Base-by-base conservation (phyloP, 1,140 invertebrate genomes). In the silkworm (Bombyx mori) region DNA sequence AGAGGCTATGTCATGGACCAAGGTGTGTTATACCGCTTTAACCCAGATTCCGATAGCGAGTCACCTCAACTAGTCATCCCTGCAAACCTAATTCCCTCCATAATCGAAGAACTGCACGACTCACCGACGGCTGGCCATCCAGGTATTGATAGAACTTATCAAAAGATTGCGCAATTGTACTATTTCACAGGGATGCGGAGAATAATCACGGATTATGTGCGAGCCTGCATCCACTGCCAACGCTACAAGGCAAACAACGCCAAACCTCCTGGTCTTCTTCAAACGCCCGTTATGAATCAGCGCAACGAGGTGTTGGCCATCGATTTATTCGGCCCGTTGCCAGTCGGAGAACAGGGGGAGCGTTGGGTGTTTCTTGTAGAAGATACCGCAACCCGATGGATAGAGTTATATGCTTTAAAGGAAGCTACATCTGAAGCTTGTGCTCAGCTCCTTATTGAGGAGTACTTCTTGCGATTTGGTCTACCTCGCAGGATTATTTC, bases 261-360 rank as follows among this genome's bases (percentile, higher is more conserved):
- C 6, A 75, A 75, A 54, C 69, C 68, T 0, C 52, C 62, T 2
- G 67, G 70, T 4, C 51, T 69, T 42, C 43, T 67, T 10, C 61
- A 62, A 26, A 66, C 58, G 5, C 58, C 59, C 7, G 50, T 64
- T 0, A 1, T 61, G 8, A 51, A 55, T 1, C 68, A 71, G 42
- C 43, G 69, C 8, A 61, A 60, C 7, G 72, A 78, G 52, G 66
- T 71, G 1, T 7, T 75, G 6, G 65, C 75, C 6, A 51, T 69
- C 1, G 69, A 71, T 44, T 42, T 68, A 0, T 71, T 71, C 48
- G 63, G 69, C 1, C 69, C 69, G 2, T 46, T 71, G 1, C 61
- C 63, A 3, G 54, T 64, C 49, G 58, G 47, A 8, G 44, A 49
- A 3, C 12, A 51, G 2, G 64, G 61, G 0, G 56, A 73, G 43